Evolutionary conservation across 2,888 invertebrate species (phyloP).

Genomic region (Sicus ferrugineus): DNA sequence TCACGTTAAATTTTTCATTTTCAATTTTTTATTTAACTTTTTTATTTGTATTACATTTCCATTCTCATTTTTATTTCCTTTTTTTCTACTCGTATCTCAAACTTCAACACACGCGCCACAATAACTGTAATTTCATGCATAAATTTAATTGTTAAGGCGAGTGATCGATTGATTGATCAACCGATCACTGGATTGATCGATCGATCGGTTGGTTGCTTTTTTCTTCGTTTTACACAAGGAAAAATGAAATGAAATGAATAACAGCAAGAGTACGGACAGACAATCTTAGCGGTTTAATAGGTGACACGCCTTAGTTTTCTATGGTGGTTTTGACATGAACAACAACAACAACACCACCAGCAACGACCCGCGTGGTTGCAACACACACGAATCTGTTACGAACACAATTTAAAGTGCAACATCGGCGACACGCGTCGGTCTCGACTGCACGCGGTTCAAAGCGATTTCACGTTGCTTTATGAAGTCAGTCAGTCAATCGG

Average conservation of each 20-base stretch:
- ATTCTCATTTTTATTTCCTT: not conserved
- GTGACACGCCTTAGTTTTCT: not conserved
- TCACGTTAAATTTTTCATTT: not conserved
- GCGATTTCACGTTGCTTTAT: too few relatives aligned
- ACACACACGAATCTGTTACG: too few relatives aligned
- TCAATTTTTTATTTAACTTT: not conserved
- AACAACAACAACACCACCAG: too few relatives aligned
- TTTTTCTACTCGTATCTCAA: not conserved
- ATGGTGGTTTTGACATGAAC: not conserved
- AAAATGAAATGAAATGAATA: not conserved
- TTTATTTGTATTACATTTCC: not conserved
- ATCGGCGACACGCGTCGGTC: too few relatives aligned
- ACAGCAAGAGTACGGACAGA: not conserved
- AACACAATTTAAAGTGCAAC: too few relatives aligned
- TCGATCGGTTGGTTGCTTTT: not conserved
- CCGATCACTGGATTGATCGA: not conserved
- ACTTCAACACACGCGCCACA: not conserved
- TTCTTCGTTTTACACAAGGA: not conserved
- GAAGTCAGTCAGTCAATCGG: too few relatives aligned
- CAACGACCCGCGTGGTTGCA: too few relatives aligned
- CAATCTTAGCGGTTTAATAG: not conserved
- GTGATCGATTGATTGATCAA: not conserved
- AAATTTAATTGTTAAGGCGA: not conserved
- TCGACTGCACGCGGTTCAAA: too few relatives aligned
- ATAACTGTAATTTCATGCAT: not conserved